A percentile compares a stretch with the other conserved stretches of the same genome.
phyloP scores from a whole-genome alignment of 2,113 vertebrate genomes.

The Leptodactylus fuscus region DNA sequence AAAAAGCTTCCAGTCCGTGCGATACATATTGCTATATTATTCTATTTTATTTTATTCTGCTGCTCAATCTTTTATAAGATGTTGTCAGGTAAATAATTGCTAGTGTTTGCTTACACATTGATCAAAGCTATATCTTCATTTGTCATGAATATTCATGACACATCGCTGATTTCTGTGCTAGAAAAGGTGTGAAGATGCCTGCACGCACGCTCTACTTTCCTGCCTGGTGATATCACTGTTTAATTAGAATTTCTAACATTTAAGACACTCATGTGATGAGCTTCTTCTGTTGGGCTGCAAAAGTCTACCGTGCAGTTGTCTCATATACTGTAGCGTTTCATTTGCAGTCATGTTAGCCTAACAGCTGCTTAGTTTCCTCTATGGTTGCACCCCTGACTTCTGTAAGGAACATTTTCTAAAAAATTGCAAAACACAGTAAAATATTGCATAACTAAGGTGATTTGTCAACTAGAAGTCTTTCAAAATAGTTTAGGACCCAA shows the following conservation, averaged over 20 bases:
- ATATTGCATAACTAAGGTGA: too few relatives aligned
- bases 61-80: slow-evolving; percentile 32
- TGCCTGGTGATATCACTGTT: slow-evolving; percentile 21
- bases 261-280: background rate
- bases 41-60: too few relatives aligned
- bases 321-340: too few relatives aligned
- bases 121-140: slow-evolving; percentile 6
- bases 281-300: background rate
- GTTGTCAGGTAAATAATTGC: slow-evolving; percentile 38
- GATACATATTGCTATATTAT: too few relatives aligned
- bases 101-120: slow-evolving; percentile 15
- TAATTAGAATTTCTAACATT: slow-evolving; percentile 26
- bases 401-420: too few relatives aligned
- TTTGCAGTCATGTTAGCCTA: too few relatives aligned
- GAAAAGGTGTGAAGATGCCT: slow-evolving; percentile 41
- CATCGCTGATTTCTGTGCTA: slow-evolving; percentile 21
- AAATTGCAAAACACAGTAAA: too few relatives aligned
- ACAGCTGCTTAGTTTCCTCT: too few relatives aligned
- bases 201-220: background rate
- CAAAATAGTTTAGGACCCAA: too few relatives aligned
- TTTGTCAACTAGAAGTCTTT: too few relatives aligned
- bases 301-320: background rate
- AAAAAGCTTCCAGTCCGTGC: too few relatives aligned
- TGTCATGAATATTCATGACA: slow-evolving; percentile 44
- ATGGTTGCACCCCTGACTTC: too few relatives aligned